These are phyloP conservation scores for Microtus ochrogaster DNA, from an alignment of 2,113 vertebrate species.

Conservation along the genomic window DNA sequence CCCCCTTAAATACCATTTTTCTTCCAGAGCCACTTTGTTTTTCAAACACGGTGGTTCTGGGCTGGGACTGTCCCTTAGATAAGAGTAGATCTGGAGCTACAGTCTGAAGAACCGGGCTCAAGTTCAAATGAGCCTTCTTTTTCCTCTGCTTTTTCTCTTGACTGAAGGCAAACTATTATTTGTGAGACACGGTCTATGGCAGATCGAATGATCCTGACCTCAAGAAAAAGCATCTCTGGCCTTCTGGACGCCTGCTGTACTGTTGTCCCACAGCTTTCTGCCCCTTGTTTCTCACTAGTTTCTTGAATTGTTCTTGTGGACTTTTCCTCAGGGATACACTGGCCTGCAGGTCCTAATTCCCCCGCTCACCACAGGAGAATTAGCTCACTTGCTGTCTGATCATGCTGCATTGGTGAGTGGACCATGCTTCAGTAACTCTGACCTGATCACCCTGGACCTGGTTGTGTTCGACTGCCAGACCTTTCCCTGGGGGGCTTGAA, in stretches of 20 bases:
- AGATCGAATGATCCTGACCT: slow-evolving; percentile 26
- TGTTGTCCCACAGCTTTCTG: slow-evolving; percentile 76
- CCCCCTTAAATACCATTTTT: slow-evolving; percentile 70
- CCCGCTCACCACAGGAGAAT: slow-evolving; percentile 64
- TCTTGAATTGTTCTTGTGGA: slow-evolving; percentile 80
- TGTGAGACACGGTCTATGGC: slow-evolving; percentile 50
- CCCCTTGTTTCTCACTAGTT: slow-evolving; percentile 78
- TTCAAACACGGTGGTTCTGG: slow-evolving; percentile 64
- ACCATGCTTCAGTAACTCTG: slow-evolving; percentile 64
- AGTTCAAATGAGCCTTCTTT: slow-evolving; percentile 62
- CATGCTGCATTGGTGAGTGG: slow-evolving; percentile 46
- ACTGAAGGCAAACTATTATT: slow-evolving; percentile 70
- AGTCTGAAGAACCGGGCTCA: slow-evolving; percentile 68
- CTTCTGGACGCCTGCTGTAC: slow-evolving; percentile 66
- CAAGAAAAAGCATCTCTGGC: slow-evolving; percentile 56
- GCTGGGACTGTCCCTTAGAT: slow-evolving; percentile 35
- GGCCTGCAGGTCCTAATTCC: slow-evolving; percentile 75
- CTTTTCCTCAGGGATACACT: slow-evolving; percentile 83
- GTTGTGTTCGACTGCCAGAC: slow-evolving; percentile 72
- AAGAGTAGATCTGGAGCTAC: slow-evolving; percentile 44
- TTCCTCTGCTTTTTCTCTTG: slow-evolving; percentile 67
- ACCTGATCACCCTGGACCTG: slow-evolving; percentile 64
- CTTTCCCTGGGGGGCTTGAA: slow-evolving; percentile 67
- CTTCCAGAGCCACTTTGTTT: slow-evolving; percentile 56
- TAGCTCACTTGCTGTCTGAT: slow-evolving; percentile 68